Evolutionary conservation across 2,113 vertebrate genomes (phyloP), one percentile per base, ranked within the genome.

Genomic region (Polypterus bichir): DNA sequence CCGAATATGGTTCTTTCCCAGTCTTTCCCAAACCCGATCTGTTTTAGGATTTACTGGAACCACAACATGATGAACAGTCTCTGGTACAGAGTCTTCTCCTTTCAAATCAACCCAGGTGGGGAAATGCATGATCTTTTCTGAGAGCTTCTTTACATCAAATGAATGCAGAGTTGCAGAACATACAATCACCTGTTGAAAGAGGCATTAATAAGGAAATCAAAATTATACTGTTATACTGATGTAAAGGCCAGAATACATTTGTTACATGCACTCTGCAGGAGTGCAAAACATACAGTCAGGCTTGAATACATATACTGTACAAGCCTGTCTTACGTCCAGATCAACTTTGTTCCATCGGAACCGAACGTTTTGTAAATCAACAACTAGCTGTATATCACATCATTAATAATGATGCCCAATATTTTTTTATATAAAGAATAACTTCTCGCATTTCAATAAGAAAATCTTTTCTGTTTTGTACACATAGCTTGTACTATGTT

Each of bases 101-200:
- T 99, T 99, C 68, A 99, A 73, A 70, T 99, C 96, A 57, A 99
- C 95, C 95, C 96, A 99, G 0, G 93, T 98, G 48, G 96, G 96
- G 65, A 99, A 99, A 76, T 99, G 96, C 95, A 99, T 99, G 68
- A 98, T 99, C 68, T 94, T 95, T 72, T 99, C 95, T 0, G 96
- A 93, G 1, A 99, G 75, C 65, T 99, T 99, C 82, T 99, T 99
- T 44, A 99, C 96, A 57, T 99, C 95, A 6, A 99, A 98, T 3
- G 96, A 99, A 75, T 99, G 96, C 58, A 97, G 80, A 0, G 96
- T 99, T 57, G 96, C 96, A 44, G 95, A 99, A 70, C 96, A 99
- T 47, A 99, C 92, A 2, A 98, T 98, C 69, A 99, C 94, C 95
- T 99, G 62, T 45, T n/a, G 63, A 68, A 0, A 70, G 46, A 9